Base-by-base conservation (phyloP, 1,140 invertebrate species). In the Akabosia matsudoensis region DNA sequence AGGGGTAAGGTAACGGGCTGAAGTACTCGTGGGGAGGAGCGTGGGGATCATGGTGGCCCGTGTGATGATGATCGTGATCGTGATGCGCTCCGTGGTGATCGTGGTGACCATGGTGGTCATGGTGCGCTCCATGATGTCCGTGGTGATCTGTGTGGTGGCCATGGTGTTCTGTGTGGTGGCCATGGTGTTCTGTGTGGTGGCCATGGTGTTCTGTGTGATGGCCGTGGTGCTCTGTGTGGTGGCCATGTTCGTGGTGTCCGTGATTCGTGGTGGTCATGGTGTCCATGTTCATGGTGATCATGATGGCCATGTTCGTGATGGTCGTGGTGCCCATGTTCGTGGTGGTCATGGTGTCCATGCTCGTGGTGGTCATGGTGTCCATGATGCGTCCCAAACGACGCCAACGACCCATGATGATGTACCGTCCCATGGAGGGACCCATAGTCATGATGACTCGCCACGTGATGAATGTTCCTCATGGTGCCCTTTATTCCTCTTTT, bases 311-410 rank as follows among this genome's bases (percentile, higher is more conserved):
- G n/a, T 22, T 64, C 4, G n/a, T 64, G 56, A 64, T 28, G 56
- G 22, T 24, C 4, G 28, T 4, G 4, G 22, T 64, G n/a, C 22
- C 22, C 56, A 22, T 64, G n/a, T 18, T 70, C 24, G 28, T 70
- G 28, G 33, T 70, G 67, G 24, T 70, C 4, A 70, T 70, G 22
- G 31, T 76, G 75, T 37, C 24, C 67, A 26, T 72, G 70, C 56
- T 61, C 74, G 30, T 76, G 30, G 0, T 45, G 18, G 26, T 37
- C 24, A 18, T 70, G 56, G 14, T n/a, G 26, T 30, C 26, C 31
- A 30, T 70, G 67, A 31, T 31, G 67, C 10, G 61, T 10, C 24
- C n/a, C n/a, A 22, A 22, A 10, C 7, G 18, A n/a, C 10, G 10
- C 7, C 7, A 7, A 7, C 7, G 18, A 67, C 61, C 61, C 26